Conservation (phyloP, 2,797 vertebrate genomes). For the Falco biarmicus region DNA sequence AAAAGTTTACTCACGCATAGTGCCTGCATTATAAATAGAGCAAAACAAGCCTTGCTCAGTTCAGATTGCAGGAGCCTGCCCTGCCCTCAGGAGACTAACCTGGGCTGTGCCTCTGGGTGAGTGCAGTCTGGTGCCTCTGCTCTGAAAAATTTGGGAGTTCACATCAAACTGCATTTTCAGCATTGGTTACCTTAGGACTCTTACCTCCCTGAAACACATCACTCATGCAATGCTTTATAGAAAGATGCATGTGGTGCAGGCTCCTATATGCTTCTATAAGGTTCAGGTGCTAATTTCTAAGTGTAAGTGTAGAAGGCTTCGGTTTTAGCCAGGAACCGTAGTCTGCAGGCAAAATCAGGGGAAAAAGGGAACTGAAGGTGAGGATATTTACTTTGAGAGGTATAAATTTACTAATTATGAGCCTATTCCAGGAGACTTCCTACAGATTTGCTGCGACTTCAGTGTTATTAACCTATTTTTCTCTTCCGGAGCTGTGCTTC, state of each 20-base stretch:
- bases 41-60: neutral
- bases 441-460: neutral
- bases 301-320: neutral
- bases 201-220: neutral
- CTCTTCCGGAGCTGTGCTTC: neutral
- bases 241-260: neutral
- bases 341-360: neutral
- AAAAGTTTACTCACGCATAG: neutral
- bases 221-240: neutral
- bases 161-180: neutral
- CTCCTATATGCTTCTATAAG: neutral
- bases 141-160: neutral
- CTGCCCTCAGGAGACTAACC: neutral
- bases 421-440: neutral
- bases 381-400: neutral
- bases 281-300: neutral
- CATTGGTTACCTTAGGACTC: neutral
- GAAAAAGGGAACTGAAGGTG: neutral
- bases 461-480: constrained; percentile 21
- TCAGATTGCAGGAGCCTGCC: neutral
- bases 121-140: fast-evolving
- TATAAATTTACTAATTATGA: neutral
- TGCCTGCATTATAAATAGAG: neutral
- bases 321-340: neutral
- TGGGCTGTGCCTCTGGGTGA: neutral